Evolutionary conservation across 2,888 invertebrate species (phyloP).

Genomic region (Drepanosiphum platanoidis): DNA sequence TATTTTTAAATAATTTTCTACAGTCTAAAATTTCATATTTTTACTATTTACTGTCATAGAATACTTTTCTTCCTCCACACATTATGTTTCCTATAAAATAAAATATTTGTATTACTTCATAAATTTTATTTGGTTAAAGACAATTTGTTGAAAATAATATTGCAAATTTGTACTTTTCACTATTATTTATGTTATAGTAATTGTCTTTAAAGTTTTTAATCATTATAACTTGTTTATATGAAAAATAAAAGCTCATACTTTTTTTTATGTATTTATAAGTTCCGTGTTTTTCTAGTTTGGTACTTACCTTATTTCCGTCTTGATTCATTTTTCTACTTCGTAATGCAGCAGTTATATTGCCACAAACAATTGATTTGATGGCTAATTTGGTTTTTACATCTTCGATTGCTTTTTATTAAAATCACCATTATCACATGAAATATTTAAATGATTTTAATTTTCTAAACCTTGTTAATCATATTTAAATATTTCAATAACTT

Average conservation of each 20-base stretch:
- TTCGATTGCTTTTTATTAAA: conserved; percentile 21
- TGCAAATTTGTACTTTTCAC: background rate
- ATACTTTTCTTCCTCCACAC: background rate
- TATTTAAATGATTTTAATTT: background rate
- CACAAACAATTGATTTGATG: conserved; percentile 50
- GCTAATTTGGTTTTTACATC: conserved; percentile 19
- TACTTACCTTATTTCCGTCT: conserved; percentile 37
- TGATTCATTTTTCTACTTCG: conserved; percentile 38
- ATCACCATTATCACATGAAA: background rate
- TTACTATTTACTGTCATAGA: background rate
- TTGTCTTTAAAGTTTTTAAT: no score
- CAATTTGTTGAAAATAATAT: no score
- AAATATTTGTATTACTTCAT: background rate
- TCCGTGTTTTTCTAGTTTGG: no score
- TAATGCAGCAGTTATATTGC: conserved; percentile 52
- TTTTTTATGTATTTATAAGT: no score
- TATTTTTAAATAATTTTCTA: background rate
- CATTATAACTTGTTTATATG: no score
- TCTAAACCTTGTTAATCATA: background rate
- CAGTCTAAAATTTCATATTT: background rate
- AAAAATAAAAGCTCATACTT: no score
- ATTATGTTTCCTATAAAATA: conserved; percentile 8
- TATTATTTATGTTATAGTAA: no score
- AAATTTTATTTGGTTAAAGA: background rate
- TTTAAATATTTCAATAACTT: background rate